phyloP scores from a whole-genome alignment of 2,797 vertebrate species.

The Syndactyla subalaris region DNA sequence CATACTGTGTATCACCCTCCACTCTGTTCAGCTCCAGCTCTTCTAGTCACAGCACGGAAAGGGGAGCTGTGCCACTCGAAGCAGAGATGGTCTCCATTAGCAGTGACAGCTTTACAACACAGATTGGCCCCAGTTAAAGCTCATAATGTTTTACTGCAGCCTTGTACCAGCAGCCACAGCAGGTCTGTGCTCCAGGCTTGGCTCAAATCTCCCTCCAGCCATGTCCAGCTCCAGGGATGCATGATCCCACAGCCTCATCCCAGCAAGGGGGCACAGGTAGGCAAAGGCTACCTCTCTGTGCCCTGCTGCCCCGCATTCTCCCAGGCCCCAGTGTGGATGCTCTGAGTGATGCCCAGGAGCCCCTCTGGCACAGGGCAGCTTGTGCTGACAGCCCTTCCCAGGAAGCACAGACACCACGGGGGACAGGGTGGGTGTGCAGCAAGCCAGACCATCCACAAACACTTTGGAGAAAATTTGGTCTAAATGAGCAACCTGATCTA shows the following conservation, averaged over 20 bases:
- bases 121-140: not conserved
- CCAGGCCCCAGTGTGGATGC: not conserved
- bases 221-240: not conserved
- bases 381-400: not conserved
- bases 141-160: not conserved
- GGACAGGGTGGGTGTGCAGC: accelerated
- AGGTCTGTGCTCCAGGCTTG: not conserved
- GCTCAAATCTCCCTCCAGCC: not conserved
- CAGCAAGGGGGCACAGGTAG: not conserved
- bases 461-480: not conserved
- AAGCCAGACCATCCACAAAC: not conserved
- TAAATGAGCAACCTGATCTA: not conserved
- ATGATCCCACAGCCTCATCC: not conserved
- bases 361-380: not conserved
- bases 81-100: constrained; percentile 12
- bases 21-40: not conserved
- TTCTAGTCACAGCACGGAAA: not conserved
- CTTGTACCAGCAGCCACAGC: not conserved
- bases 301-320: not conserved
- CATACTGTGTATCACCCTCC: not conserved
- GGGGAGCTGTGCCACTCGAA: not conserved
- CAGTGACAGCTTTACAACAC: not conserved
- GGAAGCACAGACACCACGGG: not conserved
- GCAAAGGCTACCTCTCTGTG: not conserved
- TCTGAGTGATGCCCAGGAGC: not conserved